Evolutionary conservation across 92 coral and sea anemone species (phyloP).

Genomic region (Desmophyllum pertusum): DNA sequence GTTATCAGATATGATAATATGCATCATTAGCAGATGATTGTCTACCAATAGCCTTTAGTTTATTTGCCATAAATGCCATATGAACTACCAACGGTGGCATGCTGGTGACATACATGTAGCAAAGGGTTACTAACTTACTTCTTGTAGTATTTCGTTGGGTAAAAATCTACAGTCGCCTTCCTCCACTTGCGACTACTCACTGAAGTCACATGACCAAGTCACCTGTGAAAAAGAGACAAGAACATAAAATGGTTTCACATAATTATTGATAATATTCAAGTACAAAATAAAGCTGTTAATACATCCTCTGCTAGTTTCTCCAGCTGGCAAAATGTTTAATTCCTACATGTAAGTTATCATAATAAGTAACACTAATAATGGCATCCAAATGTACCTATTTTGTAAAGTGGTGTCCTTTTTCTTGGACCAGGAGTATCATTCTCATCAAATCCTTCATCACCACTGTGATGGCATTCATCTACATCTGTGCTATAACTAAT

Average conservation of each 20-base stretch:
- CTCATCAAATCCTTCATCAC: slow-evolving; percentile 87
- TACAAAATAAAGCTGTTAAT: background rate
- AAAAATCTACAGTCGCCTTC: slow-evolving; percentile 98
- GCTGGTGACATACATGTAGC: background rate
- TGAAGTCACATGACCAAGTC: slow-evolving; percentile 98
- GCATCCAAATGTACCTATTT: slow-evolving; percentile 75
- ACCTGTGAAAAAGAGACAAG: slow-evolving; percentile 47
- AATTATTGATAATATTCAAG: too few relatives aligned
- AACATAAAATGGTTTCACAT: too few relatives aligned
- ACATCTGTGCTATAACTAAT: slow-evolving; percentile 75
- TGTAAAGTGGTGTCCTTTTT: slow-evolving; percentile 79
- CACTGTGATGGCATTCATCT: slow-evolving; percentile 73
- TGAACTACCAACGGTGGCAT: too few relatives aligned
- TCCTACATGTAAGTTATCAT: background rate
- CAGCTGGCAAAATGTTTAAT: background rate
- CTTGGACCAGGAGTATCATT: slow-evolving; percentile 59
- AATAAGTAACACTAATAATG: background rate
- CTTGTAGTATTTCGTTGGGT: slow-evolving; percentile 91
- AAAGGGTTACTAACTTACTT: slow-evolving; percentile 47
- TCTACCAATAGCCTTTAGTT: too few relatives aligned
- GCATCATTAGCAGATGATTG: too few relatives aligned
- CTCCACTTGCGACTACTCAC: slow-evolving; percentile 84
- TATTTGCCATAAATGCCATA: too few relatives aligned
- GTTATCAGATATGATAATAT: too few relatives aligned
- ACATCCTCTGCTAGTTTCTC: background rate